Evolutionary conservation across 2,113 vertebrate genomes (phyloP).

Genomic region (Eurypyga helias): DNA sequence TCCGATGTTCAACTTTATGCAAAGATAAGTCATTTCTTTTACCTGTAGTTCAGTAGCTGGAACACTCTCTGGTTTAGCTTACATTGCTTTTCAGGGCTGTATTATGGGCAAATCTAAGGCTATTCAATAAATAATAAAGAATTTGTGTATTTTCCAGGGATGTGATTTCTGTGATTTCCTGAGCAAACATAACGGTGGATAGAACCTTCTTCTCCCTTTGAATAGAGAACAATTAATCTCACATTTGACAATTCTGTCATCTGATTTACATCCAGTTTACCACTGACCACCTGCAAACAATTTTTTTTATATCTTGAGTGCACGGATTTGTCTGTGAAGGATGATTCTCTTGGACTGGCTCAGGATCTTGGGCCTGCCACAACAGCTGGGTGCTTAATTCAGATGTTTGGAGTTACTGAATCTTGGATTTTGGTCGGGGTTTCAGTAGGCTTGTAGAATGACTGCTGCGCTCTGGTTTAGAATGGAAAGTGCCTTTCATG

Average conservation of each 20-base stretch:
- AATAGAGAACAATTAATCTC: background rate
- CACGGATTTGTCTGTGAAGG: background rate
- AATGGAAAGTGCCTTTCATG: background rate
- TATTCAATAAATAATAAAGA: background rate
- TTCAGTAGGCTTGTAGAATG: background rate
- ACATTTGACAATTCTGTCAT: background rate
- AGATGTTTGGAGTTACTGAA: background rate
- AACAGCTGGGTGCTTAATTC: background rate
- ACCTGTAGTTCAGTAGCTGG: background rate
- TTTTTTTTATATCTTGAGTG: background rate
- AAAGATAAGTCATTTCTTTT: background rate
- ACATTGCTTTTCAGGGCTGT: background rate
- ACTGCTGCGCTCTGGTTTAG: background rate
- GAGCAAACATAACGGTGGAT: background rate
- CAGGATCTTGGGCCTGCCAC: background rate
- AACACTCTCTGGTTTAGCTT: background rate
- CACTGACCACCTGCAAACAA: background rate
- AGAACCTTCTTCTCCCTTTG: background rate
- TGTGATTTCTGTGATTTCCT: background rate
- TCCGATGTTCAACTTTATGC: background rate
- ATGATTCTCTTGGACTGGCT: background rate
- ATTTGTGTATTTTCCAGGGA: background rate
- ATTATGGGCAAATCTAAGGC: background rate
- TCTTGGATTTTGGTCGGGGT: background rate
- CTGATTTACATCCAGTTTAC: slow-evolving; percentile 15